These are phyloP conservation scores for Acanthosepion pharaonis DNA, from an alignment of 2,888 invertebrate species.

Conservation along the genomic window DNA sequence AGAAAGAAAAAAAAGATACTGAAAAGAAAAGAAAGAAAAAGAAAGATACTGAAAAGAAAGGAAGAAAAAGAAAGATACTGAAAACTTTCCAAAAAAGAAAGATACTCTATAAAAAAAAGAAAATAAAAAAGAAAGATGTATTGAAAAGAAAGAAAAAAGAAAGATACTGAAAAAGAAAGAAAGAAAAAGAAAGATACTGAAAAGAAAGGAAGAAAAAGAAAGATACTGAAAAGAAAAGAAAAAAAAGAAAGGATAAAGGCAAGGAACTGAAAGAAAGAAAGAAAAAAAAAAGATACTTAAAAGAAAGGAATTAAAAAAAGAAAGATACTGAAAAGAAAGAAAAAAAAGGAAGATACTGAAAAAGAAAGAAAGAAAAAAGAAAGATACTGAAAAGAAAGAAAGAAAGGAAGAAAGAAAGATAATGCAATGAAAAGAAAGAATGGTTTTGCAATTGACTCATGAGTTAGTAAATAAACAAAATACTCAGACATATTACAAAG, in stretches of 20 bases:
- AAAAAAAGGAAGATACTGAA: no score
- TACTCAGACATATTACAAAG: no score
- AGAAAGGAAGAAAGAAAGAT: neutral
- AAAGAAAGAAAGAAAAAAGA: neutral
- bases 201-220: neutral
- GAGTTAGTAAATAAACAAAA: no score
- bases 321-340: no score
- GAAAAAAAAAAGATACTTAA: neutral
- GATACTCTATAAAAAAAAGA: no score
- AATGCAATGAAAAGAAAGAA: no score
- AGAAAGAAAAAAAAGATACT: no score
- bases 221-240: no score
- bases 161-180: neutral
- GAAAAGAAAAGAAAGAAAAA: no score
- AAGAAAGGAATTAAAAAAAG: no score
- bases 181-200: neutral
- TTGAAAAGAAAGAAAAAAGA: neutral
- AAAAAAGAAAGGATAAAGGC: neutral
- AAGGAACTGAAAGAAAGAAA: neutral
- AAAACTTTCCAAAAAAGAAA: neutral
- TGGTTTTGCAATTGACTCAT: no score
- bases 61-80: neutral
- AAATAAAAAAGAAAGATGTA: no score
- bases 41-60: neutral
- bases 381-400: neutral